Base-by-base conservation (phyloP, 2,113 vertebrate genomes). In the Turdus rufiventris region DNA sequence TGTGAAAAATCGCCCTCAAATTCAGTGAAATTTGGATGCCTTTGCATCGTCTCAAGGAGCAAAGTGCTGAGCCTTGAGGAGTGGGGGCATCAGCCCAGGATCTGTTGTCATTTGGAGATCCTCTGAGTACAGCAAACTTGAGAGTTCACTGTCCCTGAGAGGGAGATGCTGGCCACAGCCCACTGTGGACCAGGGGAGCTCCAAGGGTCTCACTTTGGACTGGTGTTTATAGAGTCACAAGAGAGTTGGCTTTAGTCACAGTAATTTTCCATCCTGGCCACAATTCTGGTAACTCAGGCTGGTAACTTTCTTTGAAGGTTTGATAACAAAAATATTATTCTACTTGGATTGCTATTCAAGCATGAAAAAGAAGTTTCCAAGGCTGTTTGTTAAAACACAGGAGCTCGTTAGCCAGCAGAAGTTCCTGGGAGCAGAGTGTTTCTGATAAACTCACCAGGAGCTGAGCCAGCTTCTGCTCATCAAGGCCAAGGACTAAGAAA, bases 91-190 rank as follows among this genome's bases (percentile, higher is more conserved):
- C 29, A 75, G 11, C 29, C 24, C n/a, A 54, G 38, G 47, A 31
- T 47, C 48, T 31, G 5, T 8, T 45, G 7, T 20, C 6, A 20
- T 31, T 82, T 1, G 1, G 40, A 0, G 1, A 21, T 54, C 47
- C 54, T 47, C 29, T 34, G 56, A 34, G 16, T 14, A 16, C 23
- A 68, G 40, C 25, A 54, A 61, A 34, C 7, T 3, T 6, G 29
- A 21, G 40, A 34, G 14, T 10, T 75, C 34, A 1, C 14, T 54
- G 45, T 25, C 19, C 48, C n/a, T 0, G 0, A 26, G 10, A 38
- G 16, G 38, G 34, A 74, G 6, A 31, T 61, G 38, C 2, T 74
- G 38, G 38, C 31, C 61, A 47, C 19, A 53, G n/a, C 2, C 10
- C 29, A 8, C 16, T 8, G 33, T 0, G 0, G 8, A 28, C 38